A percentile compares a stretch with the other conserved stretches of the same genome.
phyloP scores from a whole-genome alignment of 2,888 invertebrate species.

The Chrysomela aeneicollis region DNA sequence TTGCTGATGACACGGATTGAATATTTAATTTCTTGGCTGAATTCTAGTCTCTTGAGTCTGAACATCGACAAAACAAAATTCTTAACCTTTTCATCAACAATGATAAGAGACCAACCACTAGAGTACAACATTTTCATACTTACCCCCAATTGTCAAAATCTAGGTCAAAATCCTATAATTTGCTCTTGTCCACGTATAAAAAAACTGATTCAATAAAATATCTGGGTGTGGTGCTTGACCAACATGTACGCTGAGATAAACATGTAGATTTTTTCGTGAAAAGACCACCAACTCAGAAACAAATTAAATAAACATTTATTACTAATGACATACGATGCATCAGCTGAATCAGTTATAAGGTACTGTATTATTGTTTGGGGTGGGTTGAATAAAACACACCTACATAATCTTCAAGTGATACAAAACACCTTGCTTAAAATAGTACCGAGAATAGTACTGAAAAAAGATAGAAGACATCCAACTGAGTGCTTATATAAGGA shows the following conservation, averaged over 20 bases:
- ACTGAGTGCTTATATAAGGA: neutral
- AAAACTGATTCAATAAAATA: neutral
- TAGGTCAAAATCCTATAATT: too few relatives aligned
- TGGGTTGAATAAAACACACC: neutral
- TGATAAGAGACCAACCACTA: neutral
- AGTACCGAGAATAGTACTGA: neutral
- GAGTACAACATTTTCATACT: neutral
- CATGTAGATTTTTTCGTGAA: neutral
- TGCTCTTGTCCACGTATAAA: neutral
- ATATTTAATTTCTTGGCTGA: too few relatives aligned
- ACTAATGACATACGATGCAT: neutral
- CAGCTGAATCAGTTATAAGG: neutral
- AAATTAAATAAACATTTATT: constrained; percentile 8
- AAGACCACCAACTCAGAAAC: neutral
- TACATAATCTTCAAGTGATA: too few relatives aligned
- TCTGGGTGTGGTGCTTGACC: neutral
- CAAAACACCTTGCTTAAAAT: neutral
- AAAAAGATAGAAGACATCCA: neutral
- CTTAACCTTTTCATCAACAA: neutral
- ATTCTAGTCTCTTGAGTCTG: too few relatives aligned
- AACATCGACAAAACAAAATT: too few relatives aligned
- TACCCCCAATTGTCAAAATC: too few relatives aligned
- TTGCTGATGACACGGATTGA: too few relatives aligned
- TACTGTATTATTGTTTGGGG: neutral
- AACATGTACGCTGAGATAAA: neutral